phyloP scores from a whole-genome alignment of 2,113 vertebrate genomes.

The Baryphthengus martii region DNA sequence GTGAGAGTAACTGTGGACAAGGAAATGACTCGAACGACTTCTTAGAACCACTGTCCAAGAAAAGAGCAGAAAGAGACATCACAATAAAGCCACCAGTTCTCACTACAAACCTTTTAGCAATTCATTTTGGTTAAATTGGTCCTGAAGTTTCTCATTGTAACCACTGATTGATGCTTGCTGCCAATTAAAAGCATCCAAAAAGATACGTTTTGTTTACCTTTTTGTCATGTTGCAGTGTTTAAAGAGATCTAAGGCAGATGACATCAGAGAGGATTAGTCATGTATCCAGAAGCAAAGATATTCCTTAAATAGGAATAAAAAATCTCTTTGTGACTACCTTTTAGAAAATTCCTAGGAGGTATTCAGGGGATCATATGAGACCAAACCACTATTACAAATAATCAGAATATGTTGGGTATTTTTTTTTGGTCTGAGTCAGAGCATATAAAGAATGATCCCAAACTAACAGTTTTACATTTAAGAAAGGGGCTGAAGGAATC shows the following conservation, averaged over 20 bases:
- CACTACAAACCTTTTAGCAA: not conserved
- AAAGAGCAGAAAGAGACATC: not conserved
- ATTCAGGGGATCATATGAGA: not conserved
- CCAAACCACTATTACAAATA: not conserved
- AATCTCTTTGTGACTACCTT: not conserved
- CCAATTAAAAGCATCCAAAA: not conserved
- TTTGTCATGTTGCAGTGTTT: not conserved
- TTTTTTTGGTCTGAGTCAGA: not conserved
- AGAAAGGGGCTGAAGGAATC: not conserved
- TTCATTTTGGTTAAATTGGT: not conserved
- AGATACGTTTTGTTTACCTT: not conserved
- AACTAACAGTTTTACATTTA: not conserved
- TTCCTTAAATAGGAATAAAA: not conserved
- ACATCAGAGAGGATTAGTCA: slow-evolving; percentile 32
- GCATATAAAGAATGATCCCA: not conserved
- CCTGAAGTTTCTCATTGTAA: not conserved
- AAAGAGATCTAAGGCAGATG: not conserved
- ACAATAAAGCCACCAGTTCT: not conserved
- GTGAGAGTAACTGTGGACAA: not conserved
- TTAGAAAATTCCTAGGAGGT: not conserved
- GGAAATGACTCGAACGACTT: not conserved
- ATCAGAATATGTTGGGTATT: not conserved
- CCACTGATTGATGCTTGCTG: accelerated
- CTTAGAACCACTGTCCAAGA: not conserved
- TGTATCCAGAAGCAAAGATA: not conserved